A percentile compares a stretch with the other conserved stretches of the same genome.
These are phyloP conservation scores for Motacilla alba DNA, from an alignment of 2,113 vertebrate species.

Conservation along the genomic window DNA sequence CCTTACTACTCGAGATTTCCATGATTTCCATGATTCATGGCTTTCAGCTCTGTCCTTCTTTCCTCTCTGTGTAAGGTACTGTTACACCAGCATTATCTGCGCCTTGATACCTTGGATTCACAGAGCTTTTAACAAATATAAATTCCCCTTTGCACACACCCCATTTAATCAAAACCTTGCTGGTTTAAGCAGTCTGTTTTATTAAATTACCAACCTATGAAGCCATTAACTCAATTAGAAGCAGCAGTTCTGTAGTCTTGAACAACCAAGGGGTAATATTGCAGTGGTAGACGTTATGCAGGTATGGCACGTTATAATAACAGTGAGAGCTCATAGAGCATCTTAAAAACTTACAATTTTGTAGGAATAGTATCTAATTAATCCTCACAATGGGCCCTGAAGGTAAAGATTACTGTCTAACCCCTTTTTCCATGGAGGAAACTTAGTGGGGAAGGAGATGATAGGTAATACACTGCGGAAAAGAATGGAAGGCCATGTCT, in stretches of 20 bases:
- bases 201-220: constrained; percentile 70
- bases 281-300: neutral
- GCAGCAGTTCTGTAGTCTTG: constrained; percentile 47
- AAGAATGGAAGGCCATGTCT: neutral
- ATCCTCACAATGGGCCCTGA: neutral
- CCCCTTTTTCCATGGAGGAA: neutral
- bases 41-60: neutral
- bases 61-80: neutral
- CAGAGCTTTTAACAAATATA: constrained; percentile 40
- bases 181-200: constrained; percentile 66
- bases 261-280: constrained; percentile 40
- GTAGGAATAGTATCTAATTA: constrained; percentile 26
- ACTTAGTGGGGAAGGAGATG: neutral
- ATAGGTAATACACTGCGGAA: neutral
- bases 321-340: constrained; percentile 22
- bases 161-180: constrained; percentile 66
- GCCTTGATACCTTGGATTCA: constrained; percentile 24
- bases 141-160: constrained; percentile 44
- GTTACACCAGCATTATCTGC: neutral
- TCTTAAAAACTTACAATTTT: constrained; percentile 33
- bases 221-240: constrained; percentile 66
- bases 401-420: constrained; percentile 25
- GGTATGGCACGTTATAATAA: constrained; percentile 16
- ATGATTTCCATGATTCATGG: neutral
- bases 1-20: neutral